Base-by-base conservation (phyloP, 2,888 invertebrate species). In the Megaustenia siamemsis region DNA sequence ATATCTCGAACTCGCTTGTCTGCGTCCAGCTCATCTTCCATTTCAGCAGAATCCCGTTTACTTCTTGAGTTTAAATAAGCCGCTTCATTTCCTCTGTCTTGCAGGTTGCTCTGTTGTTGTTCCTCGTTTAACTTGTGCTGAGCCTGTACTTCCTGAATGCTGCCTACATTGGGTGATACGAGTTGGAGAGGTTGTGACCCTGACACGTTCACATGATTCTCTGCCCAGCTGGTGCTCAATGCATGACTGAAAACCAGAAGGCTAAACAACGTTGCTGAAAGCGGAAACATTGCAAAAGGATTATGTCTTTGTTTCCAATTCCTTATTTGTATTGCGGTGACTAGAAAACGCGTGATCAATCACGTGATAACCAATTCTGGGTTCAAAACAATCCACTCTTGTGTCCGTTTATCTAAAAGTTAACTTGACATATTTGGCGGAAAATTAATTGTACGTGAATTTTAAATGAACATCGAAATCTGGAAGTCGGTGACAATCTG, bases 1-100 rank as follows among this genome's bases (percentile, higher is more conserved):
- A 79, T 80, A 8, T 66, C 73, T 40, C 73, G 8, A 10, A 73
- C 6, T 43, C 86, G 78, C 35, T 79, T 83, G 32, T 24, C 35
- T 0, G 28, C 32, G 10, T 6, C 32, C n/a, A 24, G 21, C 12
- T 40, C 35, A n/a, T 78, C n/a, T 1, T n/a, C 32, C 24, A 6
- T n/a, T 24, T 60, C 40, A 15, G 38, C 76, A n/a, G 76, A 56
- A 40, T 77, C 76, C 38, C 76, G 21, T 40, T 77, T 77, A 56
- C 40, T 77, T 60, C 76, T 77, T 15, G 38, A n/a, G 10, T 77
- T 77, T 77, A 40, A n/a, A 43, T 24, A 24, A 3, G 12, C n/a
- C n/a, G 43, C 45, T 12, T 8, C 49, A 49, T 21, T 32, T 21
- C 3, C 1, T 15, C 10, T 3, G 0, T 10, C 15, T 15, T 28